A percentile compares a stretch with the other conserved stretches of the same genome.
Evolutionary conservation across 1,140 invertebrate species (phyloP).

Genomic region (Zaprionus africanus): DNA sequence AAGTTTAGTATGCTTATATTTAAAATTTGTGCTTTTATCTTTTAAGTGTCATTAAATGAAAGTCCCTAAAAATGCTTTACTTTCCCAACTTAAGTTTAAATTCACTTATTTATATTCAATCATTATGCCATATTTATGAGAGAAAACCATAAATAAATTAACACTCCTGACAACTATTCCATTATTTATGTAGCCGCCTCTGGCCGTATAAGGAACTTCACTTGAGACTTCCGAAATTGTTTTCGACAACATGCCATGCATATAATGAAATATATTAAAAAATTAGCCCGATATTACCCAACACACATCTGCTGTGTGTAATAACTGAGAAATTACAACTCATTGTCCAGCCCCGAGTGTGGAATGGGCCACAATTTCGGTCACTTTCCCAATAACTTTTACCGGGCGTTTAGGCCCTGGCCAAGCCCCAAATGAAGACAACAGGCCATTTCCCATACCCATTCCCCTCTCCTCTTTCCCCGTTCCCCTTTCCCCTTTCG

Average conservation of each 20-base stretch:
- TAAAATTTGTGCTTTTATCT: too few relatives aligned
- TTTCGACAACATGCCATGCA: constrained; percentile 1
- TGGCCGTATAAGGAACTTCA: neutral
- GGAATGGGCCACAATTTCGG: constrained; percentile 27
- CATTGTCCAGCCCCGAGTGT: constrained; percentile 11
- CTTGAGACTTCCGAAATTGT: constrained; percentile 1
- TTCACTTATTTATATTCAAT: neutral
- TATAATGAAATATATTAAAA: constrained; percentile 4
- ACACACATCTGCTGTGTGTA: constrained; percentile 10
- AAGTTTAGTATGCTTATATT: neutral
- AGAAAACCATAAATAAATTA: neutral
- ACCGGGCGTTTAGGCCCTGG: constrained; percentile 36
- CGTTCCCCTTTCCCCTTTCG: neutral
- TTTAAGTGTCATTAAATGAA: too few relatives aligned
- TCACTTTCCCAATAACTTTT: constrained; percentile 45
- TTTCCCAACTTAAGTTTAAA: neutral
- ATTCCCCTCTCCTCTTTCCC: constrained; percentile 18
- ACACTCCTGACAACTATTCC: constrained; percentile 1
- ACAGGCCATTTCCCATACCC: constrained; percentile 47
- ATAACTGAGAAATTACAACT: constrained; percentile 29
- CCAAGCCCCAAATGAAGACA: constrained; percentile 50
- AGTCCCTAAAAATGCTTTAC: too few relatives aligned
- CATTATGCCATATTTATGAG: neutral
- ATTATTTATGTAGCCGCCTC: constrained; percentile 7
- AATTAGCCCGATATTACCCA: neutral